Evolutionary conservation across 2,888 invertebrate genomes (phyloP), one percentile per base, ranked within the genome.

Genomic region (Alloscopus bannaensis): DNA sequence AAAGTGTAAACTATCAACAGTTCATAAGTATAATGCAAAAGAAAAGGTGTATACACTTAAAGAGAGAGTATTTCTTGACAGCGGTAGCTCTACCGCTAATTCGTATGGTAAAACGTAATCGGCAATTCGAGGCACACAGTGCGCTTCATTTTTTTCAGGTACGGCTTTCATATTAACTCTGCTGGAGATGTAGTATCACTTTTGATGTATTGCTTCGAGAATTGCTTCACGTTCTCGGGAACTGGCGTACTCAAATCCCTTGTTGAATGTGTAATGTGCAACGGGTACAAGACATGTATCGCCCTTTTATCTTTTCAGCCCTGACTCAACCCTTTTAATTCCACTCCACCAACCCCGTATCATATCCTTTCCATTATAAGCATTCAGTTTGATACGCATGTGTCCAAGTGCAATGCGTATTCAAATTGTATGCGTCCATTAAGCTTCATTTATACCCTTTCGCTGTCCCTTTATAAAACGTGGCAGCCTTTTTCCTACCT

Each of bases 1-100:
- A n/a, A 20, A 59, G 59, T 59, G 59, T 59, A 59, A 59, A 59
- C 59, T 22, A 59, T 59, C 59, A 18, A 18, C 59, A 59, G 59
- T 18, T 59, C 16, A 31, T n/a, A n/a, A n/a, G n/a, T n/a, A n/a
- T n/a, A n/a, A 8, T 59, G 4, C 11, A 31, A 55, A 18, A 59
- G 31, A 55, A 47, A 47, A n/a, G 47, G 47, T 47, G 47, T 6
- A 47, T 47, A 18, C 47, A n/a, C 18, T n/a, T n/a, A n/a, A n/a
- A n/a, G n/a, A n/a, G n/a, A n/a, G n/a, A n/a, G n/a, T n/a, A n/a
- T n/a, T n/a, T n/a, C n/a, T n/a, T n/a, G n/a, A n/a, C n/a, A n/a
- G n/a, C n/a, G n/a, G n/a, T n/a, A n/a, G n/a, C n/a, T n/a, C n/a
- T n/a, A n/a, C n/a, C n/a, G n/a, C n/a, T n/a, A n/a, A n/a, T n/a